These are phyloP conservation scores for Grantiella picta DNA, from an alignment of 2,113 vertebrate species.

Conservation along the genomic window DNA sequence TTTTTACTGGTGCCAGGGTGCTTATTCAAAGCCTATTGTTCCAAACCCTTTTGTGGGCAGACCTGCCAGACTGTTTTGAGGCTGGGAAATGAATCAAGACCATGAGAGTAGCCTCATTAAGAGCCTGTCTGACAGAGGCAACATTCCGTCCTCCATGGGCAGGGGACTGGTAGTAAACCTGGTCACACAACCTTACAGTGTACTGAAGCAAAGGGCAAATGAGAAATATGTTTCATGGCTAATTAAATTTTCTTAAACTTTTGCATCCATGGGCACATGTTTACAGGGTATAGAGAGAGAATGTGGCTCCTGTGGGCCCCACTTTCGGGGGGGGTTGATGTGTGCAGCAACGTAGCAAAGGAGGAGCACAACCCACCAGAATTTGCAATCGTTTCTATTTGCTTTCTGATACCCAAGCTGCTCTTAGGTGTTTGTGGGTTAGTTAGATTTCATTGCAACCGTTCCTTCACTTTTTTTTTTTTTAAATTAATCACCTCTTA, in stretches of 20 bases:
- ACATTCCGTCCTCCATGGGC: accelerated
- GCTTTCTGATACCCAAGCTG: background rate
- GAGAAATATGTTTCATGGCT: background rate
- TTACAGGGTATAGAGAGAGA: background rate
- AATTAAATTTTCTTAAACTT: background rate
- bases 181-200: background rate
- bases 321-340: accelerated
- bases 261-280: too few relatives aligned
- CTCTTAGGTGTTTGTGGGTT: background rate
- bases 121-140: background rate
- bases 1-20: background rate
- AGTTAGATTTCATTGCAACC: background rate
- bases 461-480: background rate
- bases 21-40: background rate
- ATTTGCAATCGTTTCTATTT: background rate
- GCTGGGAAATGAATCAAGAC: background rate
- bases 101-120: background rate
- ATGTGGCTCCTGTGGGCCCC: accelerated
- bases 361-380: background rate
- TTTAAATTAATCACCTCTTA: background rate
- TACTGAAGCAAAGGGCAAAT: background rate
- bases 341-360: background rate
- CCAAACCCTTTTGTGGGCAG: background rate
- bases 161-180: background rate
- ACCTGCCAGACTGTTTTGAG: background rate